phyloP scores from a whole-genome alignment of 2,113 vertebrate genomes.

The Python bivittatus region DNA sequence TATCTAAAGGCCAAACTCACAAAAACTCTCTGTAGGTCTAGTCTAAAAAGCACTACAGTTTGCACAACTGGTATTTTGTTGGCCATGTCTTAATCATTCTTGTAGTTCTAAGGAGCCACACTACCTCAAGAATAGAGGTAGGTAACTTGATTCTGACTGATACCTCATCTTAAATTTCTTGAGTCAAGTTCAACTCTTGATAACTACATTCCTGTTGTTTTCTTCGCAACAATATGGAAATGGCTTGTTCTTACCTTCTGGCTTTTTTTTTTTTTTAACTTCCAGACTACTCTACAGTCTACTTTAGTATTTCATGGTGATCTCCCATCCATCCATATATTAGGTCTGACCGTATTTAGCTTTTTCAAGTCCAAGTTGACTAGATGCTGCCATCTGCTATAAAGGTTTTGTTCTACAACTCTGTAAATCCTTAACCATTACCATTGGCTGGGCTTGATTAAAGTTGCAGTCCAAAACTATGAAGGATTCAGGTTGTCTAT shows the following conservation, averaged over 20 bases:
- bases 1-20: background rate
- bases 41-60: background rate
- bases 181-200: background rate
- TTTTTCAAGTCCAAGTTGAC: background rate
- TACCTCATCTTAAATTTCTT: background rate
- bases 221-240: background rate
- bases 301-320: background rate
- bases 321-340: background rate
- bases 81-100: rapidly evolving
- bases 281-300: background rate
- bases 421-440: background rate
- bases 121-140: background rate
- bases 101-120: rapidly evolving
- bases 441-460: background rate
- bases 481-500: background rate
- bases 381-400: background rate
- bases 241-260: background rate
- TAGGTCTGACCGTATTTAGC: background rate
- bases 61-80: background rate
- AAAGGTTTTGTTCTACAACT: background rate
- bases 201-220: background rate
- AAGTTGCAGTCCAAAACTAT: background rate
- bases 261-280: background rate
- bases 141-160: background rate
- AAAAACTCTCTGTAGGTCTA: background rate